phyloP scores from a whole-genome alignment of 2,888 invertebrate genomes.

The Invenusta paracnida region DNA sequence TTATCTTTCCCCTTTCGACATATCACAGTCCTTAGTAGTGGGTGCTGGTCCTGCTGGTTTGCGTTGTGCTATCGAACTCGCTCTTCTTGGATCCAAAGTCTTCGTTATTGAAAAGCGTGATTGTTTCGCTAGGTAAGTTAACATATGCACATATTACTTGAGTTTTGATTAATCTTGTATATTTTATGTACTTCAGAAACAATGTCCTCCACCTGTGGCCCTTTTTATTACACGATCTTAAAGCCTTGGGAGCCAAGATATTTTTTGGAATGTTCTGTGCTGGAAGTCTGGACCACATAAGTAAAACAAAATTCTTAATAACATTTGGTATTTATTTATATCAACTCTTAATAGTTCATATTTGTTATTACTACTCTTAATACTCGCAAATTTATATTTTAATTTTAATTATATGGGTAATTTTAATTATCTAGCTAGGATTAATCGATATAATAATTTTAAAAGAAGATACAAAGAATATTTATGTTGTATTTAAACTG shows the following conservation, averaged over 20 bases:
- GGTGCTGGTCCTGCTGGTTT: constrained; percentile 93
- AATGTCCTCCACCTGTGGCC: constrained; percentile 98
- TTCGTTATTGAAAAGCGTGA: constrained; percentile 86
- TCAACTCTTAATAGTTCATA: no score
- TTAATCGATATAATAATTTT: no score
- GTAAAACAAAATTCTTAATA: no score
- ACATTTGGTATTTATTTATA: no score
- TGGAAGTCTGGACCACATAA: constrained; percentile 94
- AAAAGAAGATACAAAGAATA: no score
- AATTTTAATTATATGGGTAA: constrained; percentile 44
- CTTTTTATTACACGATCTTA: constrained; percentile 89
- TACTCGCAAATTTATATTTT: not conserved
- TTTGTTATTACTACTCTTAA: constrained; percentile 49
- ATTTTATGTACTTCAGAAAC: constrained; percentile 63
- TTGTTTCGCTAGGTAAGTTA: constrained; percentile 59
- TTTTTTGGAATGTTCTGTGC: constrained; percentile 98
- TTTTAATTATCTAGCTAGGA: no score
- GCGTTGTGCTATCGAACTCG: constrained; percentile 88
- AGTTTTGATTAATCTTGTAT: constrained; percentile 62
- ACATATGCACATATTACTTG: constrained; percentile 45
- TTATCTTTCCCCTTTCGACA: not conserved
- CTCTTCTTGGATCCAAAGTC: constrained; percentile 87
- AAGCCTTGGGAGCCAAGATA: constrained; percentile 88
- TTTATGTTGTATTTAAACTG: no score
- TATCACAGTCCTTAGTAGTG: constrained; percentile 72